Evolutionary conservation across 2,888 invertebrate species (phyloP), one percentile per base, ranked within the genome.

Genomic region (Drosophila lutescens): DNA sequence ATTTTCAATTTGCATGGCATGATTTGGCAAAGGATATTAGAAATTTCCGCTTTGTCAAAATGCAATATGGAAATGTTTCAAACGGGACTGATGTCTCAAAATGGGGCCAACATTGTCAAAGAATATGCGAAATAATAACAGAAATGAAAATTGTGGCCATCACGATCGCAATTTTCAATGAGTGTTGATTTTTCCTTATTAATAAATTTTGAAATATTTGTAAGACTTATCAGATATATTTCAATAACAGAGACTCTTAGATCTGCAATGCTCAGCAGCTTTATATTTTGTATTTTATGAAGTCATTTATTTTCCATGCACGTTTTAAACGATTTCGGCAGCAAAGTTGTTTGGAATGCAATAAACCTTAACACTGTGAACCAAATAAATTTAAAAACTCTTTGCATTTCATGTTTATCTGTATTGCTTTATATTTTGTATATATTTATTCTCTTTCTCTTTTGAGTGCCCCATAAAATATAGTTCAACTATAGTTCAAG

Each of bases 401-500:
- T 15, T 40, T 20, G 9, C 13, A 26, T 53, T 36, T n/a, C 20
- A 5, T 40, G 34, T 66, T 38, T 53, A 53, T 66, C 66, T 53
- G 23, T 26, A 34, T 46, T 26, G 53, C 10, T 41, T 44, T 46
- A 50, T 17, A 8, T 17, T 63, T 30, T 38, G 51, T 38, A 43
- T 30, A 50, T 40, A 40, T 66, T 53, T 53, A 17, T 53, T 53
- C 38, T 34, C 17, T 38, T 38, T 38, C 46, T 26, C 67, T 26
- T 51, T 56, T 71, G 72, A 61, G 49, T 63, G 57, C 79, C 68
- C 79, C 81, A 84, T 80, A 74, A 86, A 74, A 86, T 86, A 72
- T 73, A 69, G 79, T 78, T 78, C 74, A 78, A 76, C 51, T 49
- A 38, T 17, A 41, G n/a, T n/a, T 53, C 58, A 44, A 44, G 58